A percentile compares a stretch with the other conserved stretches of the same genome.
Conservation (phyloP, 2,797 vertebrate species). For the Acrossocheilus fasciatus region DNA sequence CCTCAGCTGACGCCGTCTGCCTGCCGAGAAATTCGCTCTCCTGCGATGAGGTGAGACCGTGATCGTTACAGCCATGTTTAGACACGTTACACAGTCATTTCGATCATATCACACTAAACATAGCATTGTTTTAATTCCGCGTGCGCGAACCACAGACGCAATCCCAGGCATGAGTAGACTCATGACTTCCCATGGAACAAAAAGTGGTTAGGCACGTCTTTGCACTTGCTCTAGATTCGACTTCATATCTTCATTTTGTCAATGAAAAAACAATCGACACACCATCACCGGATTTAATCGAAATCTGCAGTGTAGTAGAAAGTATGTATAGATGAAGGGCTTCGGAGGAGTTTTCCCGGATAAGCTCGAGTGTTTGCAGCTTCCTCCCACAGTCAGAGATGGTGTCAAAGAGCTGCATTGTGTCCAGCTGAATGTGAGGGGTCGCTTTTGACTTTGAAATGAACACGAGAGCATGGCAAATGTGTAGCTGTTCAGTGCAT, state of each 20-base stretch:
- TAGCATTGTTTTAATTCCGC: neutral
- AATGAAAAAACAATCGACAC: no score
- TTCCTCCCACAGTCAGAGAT: constrained; percentile 39
- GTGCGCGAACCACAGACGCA: neutral
- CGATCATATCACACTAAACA: neutral
- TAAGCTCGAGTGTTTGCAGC: constrained; percentile 42
- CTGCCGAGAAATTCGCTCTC: constrained; percentile 35
- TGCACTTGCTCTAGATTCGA: neutral
- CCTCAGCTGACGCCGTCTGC: constrained; percentile 52
- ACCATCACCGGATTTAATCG: no score
- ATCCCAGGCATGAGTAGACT: neutral
- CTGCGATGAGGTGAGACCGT: constrained; percentile 42
- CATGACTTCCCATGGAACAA: constrained; percentile 28
- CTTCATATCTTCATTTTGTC: neutral
- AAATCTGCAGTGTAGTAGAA: neutral
- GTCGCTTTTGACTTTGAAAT: constrained; percentile 22
- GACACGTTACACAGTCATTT: neutral
- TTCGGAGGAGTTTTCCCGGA: constrained; percentile 30
- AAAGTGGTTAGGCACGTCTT: constrained; percentile 23
- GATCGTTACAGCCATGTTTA: constrained; percentile 28
- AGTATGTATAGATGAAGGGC: neutral
- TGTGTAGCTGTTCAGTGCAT: neutral
- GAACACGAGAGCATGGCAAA: neutral
- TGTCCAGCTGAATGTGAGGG: constrained; percentile 63
- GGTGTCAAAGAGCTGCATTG: constrained; percentile 74